Evolutionary conservation across 2,113 vertebrate species (phyloP).

Genomic region (Bos indicus): DNA sequence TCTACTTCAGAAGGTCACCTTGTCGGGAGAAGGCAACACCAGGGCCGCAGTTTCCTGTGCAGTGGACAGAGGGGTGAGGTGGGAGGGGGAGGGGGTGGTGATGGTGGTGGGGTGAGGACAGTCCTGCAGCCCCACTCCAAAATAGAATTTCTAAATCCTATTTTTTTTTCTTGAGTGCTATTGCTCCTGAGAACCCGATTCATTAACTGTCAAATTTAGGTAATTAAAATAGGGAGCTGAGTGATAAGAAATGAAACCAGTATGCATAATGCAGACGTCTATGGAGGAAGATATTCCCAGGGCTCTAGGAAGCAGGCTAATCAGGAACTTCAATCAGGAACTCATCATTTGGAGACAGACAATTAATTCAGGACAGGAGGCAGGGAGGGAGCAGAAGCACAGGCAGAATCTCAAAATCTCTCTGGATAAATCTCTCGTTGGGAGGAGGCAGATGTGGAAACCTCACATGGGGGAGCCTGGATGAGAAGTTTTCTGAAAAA

Average conservation of each 20-base stretch:
- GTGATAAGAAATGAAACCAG: slow-evolving; percentile 51
- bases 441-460: not conserved
- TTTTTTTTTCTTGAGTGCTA: slow-evolving; percentile 29
- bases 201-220: slow-evolving; percentile 41
- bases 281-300: slow-evolving; percentile 7
- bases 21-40: not conserved
- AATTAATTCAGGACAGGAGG: slow-evolving; percentile 47
- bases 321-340: slow-evolving; percentile 56
- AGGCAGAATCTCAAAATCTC: not conserved
- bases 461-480: not conserved
- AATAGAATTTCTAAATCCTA: not conserved
- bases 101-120: not conserved
- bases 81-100: not conserved
- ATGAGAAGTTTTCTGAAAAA: not conserved
- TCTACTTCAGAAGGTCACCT: not conserved
- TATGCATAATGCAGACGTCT: slow-evolving; percentile 42
- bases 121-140: not conserved
- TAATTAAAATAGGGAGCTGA: slow-evolving; percentile 56
- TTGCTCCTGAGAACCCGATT: not conserved
- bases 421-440: not conserved
- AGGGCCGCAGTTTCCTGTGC: not conserved
- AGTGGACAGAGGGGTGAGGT: not conserved
- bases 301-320: slow-evolving; percentile 41
- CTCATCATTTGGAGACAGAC: slow-evolving; percentile 37
- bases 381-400: not conserved